These are phyloP conservation scores for Felis catus DNA, from an alignment of 2,113 vertebrate genomes.

Conservation along the genomic window F.catus_Fca126_mat1.0 CM031420.1:137013501-137014000, in stretches of 20 bases:
- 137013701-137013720: not conserved
- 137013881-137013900: accelerated
- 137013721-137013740: no score
- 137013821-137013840: no score
- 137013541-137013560: not conserved
- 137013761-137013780: no score
- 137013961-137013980: not conserved
- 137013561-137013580: not conserved
- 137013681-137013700: not conserved
- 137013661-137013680: not conserved
- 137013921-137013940: no score
- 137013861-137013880: no score
- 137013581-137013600: not conserved
- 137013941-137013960: not conserved
- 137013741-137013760: no score
- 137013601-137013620: not conserved
- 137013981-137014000: not conserved
- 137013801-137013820: no score
- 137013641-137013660: not conserved
- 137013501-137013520: not conserved
- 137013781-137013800: no score
- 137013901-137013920: no score
- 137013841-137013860: no score
- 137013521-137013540: not conserved
- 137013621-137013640: not conserved